These are phyloP conservation scores for Lasaia peninsularis DNA, from an alignment of 1,140 invertebrate species.

Conservation along the genomic window DNA sequence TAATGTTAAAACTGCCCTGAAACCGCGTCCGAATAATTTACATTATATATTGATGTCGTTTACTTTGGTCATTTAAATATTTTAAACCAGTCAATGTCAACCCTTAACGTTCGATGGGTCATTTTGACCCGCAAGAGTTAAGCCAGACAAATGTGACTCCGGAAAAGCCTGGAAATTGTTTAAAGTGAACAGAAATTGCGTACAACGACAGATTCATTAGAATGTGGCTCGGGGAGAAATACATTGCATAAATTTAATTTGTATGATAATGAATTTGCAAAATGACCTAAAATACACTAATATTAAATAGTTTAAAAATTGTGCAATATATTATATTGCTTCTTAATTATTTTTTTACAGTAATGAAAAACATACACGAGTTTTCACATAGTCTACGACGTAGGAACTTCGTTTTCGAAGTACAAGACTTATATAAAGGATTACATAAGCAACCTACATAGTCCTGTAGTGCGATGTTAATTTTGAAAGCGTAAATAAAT, in stretches of 20 bases:
- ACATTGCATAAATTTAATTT: constrained; percentile 1
- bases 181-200: constrained; percentile 29
- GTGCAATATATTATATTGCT: not conserved
- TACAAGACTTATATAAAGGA: not conserved
- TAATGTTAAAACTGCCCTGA: not conserved
- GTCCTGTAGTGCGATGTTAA: too few relatives aligned
- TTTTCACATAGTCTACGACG: too few relatives aligned
- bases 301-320: not conserved
- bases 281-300: not conserved
- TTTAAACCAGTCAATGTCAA: constrained; percentile 24
- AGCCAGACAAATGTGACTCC: constrained; percentile 50
- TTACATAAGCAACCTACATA: too few relatives aligned
- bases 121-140: constrained; percentile 45
- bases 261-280: not conserved
- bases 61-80: constrained; percentile 13
- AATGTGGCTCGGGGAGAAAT: not conserved
- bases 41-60: constrained; percentile 44
- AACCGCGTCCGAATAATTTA: constrained; percentile 18
- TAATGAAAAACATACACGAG: too few relatives aligned
- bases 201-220: constrained; percentile 2
- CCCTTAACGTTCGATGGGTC: constrained; percentile 41
- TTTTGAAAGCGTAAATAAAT: too few relatives aligned
- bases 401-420: too few relatives aligned
- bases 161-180: constrained; percentile 35
- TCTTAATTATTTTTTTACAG: too few relatives aligned